Conservation (phyloP, 2,888 invertebrate species). For the Palloptera scutellata region DNA sequence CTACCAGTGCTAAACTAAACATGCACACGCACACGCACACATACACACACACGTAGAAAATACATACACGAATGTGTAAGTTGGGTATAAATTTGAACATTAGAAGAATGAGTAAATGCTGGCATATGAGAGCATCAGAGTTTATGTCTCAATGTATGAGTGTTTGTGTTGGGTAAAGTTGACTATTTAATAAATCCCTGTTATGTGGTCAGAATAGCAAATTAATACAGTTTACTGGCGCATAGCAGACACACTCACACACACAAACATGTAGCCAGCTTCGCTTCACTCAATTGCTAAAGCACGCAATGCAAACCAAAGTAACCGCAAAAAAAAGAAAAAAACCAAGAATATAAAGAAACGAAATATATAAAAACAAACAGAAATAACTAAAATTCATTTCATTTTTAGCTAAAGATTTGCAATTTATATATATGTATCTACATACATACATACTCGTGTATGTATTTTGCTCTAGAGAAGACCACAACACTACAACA, state of each 20-base stretch:
- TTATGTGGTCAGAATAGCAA: slow-evolving; percentile 58
- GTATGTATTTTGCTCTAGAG: too few relatives aligned
- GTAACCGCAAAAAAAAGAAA: slow-evolving; percentile 18
- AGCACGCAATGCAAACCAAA: too few relatives aligned
- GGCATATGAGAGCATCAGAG: background rate
- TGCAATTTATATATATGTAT: slow-evolving; percentile 56
- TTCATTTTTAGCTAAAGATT: slow-evolving; percentile 54
- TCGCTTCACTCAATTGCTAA: too few relatives aligned
- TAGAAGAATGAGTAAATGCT: background rate
- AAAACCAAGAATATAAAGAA: too few relatives aligned
- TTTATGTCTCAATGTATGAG: background rate
- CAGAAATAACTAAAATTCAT: slow-evolving; percentile 41
- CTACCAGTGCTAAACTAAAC: background rate
- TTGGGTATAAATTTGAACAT: background rate
- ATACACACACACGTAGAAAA: background rate
- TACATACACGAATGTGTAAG: background rate
- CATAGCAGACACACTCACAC: too few relatives aligned
- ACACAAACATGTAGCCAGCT: too few relatives aligned
- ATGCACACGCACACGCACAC: background rate
- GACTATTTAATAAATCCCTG: slow-evolving; percentile 58
- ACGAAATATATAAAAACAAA: slow-evolving; percentile 15
- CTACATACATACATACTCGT: too few relatives aligned
- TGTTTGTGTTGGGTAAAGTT: slow-evolving; percentile 37
- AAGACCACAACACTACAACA: too few relatives aligned
- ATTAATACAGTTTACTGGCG: slow-evolving; percentile 52